Conservation (phyloP, 2,888 invertebrate genomes). For the Ypsolopha scabrella region DNA sequence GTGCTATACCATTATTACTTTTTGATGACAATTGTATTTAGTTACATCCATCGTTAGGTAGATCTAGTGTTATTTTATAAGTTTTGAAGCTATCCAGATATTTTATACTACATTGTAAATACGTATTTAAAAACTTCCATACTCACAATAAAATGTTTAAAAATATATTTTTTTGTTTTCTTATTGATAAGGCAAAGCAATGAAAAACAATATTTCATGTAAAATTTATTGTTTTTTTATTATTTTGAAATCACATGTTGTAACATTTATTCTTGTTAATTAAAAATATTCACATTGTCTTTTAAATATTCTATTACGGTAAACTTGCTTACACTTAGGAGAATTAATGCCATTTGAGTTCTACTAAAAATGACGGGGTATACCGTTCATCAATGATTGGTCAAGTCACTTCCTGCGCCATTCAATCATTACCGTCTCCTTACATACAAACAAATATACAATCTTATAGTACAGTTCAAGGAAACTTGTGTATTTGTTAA, state of each 20-base stretch:
- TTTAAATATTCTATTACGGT: slow-evolving; percentile 73
- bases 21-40: no score
- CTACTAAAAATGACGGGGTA: slow-evolving; percentile 40
- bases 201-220: slow-evolving; percentile 38
- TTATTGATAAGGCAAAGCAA: not conserved
- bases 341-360: slow-evolving; percentile 67
- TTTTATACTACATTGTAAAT: not conserved
- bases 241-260: slow-evolving; percentile 74
- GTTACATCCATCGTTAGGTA: not conserved
- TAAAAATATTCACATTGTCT: slow-evolving; percentile 77
- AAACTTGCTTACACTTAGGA: slow-evolving; percentile 67
- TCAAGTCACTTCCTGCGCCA: slow-evolving; percentile 50
- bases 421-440: slow-evolving; percentile 22
- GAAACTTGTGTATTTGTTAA: slow-evolving; percentile 44
- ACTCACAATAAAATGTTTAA: not conserved
- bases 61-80: not conserved
- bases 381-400: slow-evolving; percentile 54
- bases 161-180: not conserved
- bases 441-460: slow-evolving; percentile 67
- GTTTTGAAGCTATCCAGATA: not conserved
- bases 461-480: slow-evolving; percentile 58
- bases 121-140: slow-evolving; percentile 6
- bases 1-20: no score
- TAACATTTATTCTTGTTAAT: slow-evolving; percentile 75
- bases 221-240: slow-evolving; percentile 74